These are phyloP conservation scores for Lontra canadensis DNA, from an alignment of 2,113 vertebrate species.

Conservation along the genomic window DNA sequence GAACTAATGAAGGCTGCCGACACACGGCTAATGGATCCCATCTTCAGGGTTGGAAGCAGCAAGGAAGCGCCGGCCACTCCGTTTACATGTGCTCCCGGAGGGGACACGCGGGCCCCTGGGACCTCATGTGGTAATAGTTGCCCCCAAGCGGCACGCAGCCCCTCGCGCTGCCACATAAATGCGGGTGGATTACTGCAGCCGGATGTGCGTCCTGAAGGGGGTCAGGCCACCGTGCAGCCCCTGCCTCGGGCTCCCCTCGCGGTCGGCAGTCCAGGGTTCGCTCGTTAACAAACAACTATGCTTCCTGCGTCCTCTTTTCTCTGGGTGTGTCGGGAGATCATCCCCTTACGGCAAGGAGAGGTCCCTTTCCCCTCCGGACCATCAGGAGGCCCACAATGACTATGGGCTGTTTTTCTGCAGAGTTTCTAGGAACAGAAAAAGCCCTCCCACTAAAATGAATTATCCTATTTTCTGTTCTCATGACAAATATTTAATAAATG, in stretches of 20 bases:
- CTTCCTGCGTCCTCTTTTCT: fast-evolving
- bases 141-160: conserved; percentile 62
- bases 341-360: not conserved
- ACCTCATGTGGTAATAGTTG: conserved; percentile 43
- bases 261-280: not conserved
- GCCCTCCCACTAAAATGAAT: not conserved
- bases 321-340: not conserved
- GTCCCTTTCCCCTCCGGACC: not conserved
- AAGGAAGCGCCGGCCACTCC: conserved; percentile 82
- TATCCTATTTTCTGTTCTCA: conserved; percentile 12
- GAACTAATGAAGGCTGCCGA: conserved; percentile 63
- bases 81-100: conserved; percentile 71
- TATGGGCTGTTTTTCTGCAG: not conserved
- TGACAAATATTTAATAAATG: conserved; percentile 16
- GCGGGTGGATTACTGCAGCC: conserved; percentile 82
- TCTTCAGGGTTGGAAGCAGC: conserved; percentile 77
- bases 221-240: not conserved
- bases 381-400: not conserved
- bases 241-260: not conserved
- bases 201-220: conserved; percentile 12
- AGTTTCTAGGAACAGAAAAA: not conserved
- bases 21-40: conserved; percentile 80
- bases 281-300: not conserved
- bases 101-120: conserved; percentile 41
- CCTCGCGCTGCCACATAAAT: conserved; percentile 70